Evolutionary conservation across 2,888 invertebrate species (phyloP), one percentile per base, ranked within the genome.

Genomic region (Temnothorax ravouxi): DNA sequence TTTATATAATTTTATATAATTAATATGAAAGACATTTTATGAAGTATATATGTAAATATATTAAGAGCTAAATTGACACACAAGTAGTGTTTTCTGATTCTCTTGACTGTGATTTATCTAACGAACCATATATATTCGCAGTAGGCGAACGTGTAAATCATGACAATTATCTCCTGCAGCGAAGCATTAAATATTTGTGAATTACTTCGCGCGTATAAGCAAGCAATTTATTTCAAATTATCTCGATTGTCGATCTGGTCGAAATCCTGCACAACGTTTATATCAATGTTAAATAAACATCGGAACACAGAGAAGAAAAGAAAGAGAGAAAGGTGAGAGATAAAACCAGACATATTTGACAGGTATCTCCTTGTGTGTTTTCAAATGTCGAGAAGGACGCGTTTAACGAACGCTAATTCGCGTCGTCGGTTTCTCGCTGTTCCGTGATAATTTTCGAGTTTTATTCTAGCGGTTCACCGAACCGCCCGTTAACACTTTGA

Each of bases 391-490:
- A 50, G 54, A 72, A 72, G 47, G 15, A 83, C 25, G 38, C 21
- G 54, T 56, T 74, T 85, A 85, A 86, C 69, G 75, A 85, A 44
- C 76, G 77, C 62, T 74, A 77, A 67, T 82, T 85, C 59, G 56
- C 54, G 54, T 61, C 38, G 52, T 11, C 56, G 69, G n/a, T 74
- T 56, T 69, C 77, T 38, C 67, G 15, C 34, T 62, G 61, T 52
- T 29, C 15, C 82, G 34, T 47, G 56, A 69, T 82, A 84, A 81
- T 86, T 86, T 77, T 54, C 77, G 38, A 76, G 64, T 44, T 72
- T 47, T 41, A 25, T 59, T 47, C 67, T n/a, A 25, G 56, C 34
- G 72, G 52, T 50, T 52, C 69, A 75, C 41, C n/a, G 54, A 38
- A 54, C 18, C 29, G n/a, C 11, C 50, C 47, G 66, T 84, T 75